phyloP scores from a whole-genome alignment of 2,797 vertebrate species.

The Furcifer pardalis region DNA sequence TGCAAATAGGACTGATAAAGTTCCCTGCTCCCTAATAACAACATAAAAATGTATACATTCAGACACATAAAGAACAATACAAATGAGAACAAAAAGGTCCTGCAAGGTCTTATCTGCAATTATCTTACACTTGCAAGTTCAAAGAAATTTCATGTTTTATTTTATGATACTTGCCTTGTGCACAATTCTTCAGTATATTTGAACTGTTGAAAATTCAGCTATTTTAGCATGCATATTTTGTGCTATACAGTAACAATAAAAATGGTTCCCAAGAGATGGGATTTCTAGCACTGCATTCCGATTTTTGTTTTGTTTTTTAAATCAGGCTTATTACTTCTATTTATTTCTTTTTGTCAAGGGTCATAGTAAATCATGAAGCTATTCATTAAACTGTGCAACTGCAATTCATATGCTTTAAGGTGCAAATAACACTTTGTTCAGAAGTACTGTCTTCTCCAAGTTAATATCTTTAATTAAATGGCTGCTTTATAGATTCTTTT shows the following conservation, averaged over 20 bases:
- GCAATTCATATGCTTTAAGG: constrained; percentile 10
- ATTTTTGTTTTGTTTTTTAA: constrained; percentile 21
- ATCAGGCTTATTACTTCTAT: constrained; percentile 25
- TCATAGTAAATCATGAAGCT: constrained; percentile 12
- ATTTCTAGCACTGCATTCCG: constrained; percentile 6
- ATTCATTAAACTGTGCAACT: constrained; percentile 14
- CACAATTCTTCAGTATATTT: neutral
- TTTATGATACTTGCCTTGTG: neutral
- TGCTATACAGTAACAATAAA: constrained; percentile 15
- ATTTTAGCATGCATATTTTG: constrained; percentile 12
- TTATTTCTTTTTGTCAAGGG: constrained; percentile 10
- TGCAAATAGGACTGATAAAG: neutral
- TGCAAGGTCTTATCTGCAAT: constrained; percentile 17
- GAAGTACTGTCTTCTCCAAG: constrained; percentile 23
- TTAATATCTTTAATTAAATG: neutral
- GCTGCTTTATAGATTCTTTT: neutral
- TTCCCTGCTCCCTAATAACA: neutral
- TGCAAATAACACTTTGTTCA: neutral
- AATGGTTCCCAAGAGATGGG: neutral
- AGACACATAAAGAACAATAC: neutral
- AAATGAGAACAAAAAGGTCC: neutral
- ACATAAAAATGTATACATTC: constrained; percentile 25
- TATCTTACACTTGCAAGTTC: neutral
- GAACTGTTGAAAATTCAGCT: constrained; percentile 14
- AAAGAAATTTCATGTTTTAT: neutral